phyloP scores from a whole-genome alignment of 2,113 vertebrate species.

The Phyllostomus hastatus region DNA sequence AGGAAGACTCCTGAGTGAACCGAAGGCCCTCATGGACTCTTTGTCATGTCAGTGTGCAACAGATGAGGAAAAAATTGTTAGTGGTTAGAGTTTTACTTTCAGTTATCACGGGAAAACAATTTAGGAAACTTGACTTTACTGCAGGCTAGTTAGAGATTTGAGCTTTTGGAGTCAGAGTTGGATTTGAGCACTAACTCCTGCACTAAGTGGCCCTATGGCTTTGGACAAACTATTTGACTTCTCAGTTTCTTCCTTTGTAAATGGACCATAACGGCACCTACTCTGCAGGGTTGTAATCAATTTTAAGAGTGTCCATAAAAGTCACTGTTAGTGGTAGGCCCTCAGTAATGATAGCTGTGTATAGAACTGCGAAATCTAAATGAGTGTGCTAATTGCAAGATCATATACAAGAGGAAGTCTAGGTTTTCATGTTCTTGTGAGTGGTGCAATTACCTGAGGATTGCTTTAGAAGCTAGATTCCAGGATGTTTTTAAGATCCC shows the following conservation, averaged over 20 bases:
- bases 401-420: background rate
- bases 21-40: background rate
- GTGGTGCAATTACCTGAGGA: background rate
- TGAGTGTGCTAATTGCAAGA: background rate
- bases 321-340: background rate
- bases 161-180: background rate
- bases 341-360: background rate
- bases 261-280: background rate
- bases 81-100: background rate
- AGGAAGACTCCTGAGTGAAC: background rate
- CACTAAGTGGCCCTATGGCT: background rate
- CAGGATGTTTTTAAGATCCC: background rate
- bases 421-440: background rate
- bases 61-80: background rate
- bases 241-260: constrained; percentile 10
- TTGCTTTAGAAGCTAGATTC: background rate
- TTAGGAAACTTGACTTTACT: constrained; percentile 23
- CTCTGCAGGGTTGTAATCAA: background rate
- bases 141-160: background rate
- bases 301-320: background rate
- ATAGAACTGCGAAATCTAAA: background rate
- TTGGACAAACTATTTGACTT: background rate
- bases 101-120: background rate
- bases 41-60: background rate
- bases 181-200: background rate